These are phyloP conservation scores for Spodoptera picta DNA, from an alignment of 2,888 invertebrate genomes.

Conservation along the genomic window DNA sequence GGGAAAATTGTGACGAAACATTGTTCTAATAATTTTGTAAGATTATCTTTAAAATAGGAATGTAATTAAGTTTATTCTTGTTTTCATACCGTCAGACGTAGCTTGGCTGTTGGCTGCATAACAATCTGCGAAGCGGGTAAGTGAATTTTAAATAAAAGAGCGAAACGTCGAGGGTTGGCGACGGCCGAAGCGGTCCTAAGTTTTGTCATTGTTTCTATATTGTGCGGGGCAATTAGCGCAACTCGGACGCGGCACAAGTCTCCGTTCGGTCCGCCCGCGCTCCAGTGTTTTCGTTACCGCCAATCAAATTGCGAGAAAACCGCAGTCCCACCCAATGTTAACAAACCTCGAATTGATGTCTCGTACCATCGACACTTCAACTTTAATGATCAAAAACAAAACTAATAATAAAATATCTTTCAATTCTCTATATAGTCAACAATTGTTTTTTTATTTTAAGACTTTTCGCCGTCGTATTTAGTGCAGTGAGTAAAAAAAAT, in stretches of 20 bases:
- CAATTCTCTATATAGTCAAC: not conserved
- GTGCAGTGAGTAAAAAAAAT: too few relatives aligned
- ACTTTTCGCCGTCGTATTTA: too few relatives aligned
- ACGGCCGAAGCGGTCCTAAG: conserved; percentile 77
- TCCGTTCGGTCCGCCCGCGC: conserved; percentile 65
- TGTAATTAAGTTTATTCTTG: conserved; percentile 80
- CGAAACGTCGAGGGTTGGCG: conserved; percentile 76
- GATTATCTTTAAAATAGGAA: conserved; percentile 64
- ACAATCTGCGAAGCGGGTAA: conserved; percentile 84
- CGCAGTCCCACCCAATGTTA: conserved; percentile 73
- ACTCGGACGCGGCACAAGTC: conserved; percentile 75
- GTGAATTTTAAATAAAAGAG: conserved; percentile 87
- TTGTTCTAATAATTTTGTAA: conserved; percentile 35
- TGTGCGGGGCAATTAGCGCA: conserved; percentile 86
- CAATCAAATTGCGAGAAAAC: conserved; percentile 82
- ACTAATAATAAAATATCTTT: conserved; percentile 12
- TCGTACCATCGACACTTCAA: conserved; percentile 78
- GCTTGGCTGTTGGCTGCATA: conserved; percentile 77
- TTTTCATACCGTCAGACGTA: conserved; percentile 77
- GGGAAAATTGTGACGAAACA: conserved; percentile 24
- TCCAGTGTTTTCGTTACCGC: conserved; percentile 62
- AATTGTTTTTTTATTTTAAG: too few relatives aligned
- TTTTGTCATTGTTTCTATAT: conserved; percentile 88
- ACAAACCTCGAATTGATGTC: conserved; percentile 68
- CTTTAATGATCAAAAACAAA: conserved; percentile 68